A percentile compares a stretch with the other conserved stretches of the same genome.
These are phyloP conservation scores for Lymantria dispar DNA, from an alignment of 2,888 invertebrate genomes.

Conservation along the genomic window DNA sequence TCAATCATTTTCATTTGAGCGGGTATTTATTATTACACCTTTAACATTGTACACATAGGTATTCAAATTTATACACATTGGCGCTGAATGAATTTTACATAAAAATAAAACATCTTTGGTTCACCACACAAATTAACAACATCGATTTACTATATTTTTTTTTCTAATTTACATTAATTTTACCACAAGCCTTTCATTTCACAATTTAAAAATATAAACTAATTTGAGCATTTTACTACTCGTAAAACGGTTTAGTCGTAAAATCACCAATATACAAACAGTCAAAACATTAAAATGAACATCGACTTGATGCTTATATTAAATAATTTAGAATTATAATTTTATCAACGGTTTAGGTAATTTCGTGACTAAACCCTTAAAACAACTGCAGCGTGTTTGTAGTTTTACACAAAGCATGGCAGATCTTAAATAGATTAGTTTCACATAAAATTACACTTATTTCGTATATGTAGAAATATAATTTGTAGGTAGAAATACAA, in stretches of 20 bases:
- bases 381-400: conserved; percentile 41
- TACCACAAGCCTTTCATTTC: conserved; percentile 64
- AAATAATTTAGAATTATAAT: too few relatives aligned
- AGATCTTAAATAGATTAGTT: conserved; percentile 35
- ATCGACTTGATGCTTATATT: too few relatives aligned
- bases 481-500: conserved; percentile 29
- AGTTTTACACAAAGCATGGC: conserved; percentile 49
- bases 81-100: conserved; percentile 66
- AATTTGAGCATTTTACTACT: conserved; percentile 59
- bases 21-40: conserved; percentile 75
- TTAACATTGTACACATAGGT: conserved; percentile 65
- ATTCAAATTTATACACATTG: conserved; percentile 64
- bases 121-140: conserved; percentile 72
- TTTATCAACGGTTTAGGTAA: not conserved
- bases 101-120: conserved; percentile 80
- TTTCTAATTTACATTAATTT: conserved; percentile 38
- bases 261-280: conserved; percentile 5
- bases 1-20: conserved; percentile 47
- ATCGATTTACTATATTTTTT: conserved; percentile 58
- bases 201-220: conserved; percentile 55
- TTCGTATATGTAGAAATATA: conserved; percentile 19
- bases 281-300: conserved; percentile 10
- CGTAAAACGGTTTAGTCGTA: conserved; percentile 30
- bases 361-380: not conserved
- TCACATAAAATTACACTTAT: conserved; percentile 34